Percentiles rank a stretch among this genome's conserved stretches.
Evolutionary conservation across 23 tunicate species (phyloP).

Genomic region (Botrylloides violaceus): DNA sequence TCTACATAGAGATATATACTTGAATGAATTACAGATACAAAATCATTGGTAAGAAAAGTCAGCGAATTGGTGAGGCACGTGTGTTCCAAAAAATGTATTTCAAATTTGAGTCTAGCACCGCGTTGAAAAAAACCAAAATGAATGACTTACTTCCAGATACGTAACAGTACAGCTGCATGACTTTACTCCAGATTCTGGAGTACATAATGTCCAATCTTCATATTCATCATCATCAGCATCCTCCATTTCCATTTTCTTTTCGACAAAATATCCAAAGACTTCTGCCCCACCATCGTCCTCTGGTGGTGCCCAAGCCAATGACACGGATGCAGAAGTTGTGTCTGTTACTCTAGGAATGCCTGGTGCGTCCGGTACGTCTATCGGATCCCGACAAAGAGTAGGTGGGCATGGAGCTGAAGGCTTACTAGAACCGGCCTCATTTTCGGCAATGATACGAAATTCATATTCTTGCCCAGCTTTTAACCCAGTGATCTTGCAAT

Average conservation of each 20-base stretch:
- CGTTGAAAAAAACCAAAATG: too few species aligned
- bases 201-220: conserved; percentile 64
- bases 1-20: too few species aligned
- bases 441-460: conserved; percentile 36
- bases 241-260: neutral
- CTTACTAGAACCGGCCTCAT: conserved; percentile 41
- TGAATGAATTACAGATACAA: too few species aligned
- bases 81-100: too few species aligned
- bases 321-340: conserved; percentile 34
- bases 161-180: conserved; percentile 38
- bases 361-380: conserved; percentile 36
- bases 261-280: conserved; percentile 21
- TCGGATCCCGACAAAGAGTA: conserved; percentile 14
- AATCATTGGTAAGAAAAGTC: too few species aligned
- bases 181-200: conserved; percentile 53
- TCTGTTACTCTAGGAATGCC: conserved; percentile 72
- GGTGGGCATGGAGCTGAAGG: conserved; percentile 31
- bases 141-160: conserved; percentile 27
- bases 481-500: conserved; percentile 30
- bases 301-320: conserved; percentile 15
- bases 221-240: conserved; percentile 39
- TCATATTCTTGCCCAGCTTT: conserved; percentile 37
- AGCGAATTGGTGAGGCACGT: too few species aligned
- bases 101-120: too few species aligned
- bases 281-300: conserved; percentile 26